phyloP scores from a whole-genome alignment of 2,797 vertebrate genomes.

The Buceros bicornis region DNA sequence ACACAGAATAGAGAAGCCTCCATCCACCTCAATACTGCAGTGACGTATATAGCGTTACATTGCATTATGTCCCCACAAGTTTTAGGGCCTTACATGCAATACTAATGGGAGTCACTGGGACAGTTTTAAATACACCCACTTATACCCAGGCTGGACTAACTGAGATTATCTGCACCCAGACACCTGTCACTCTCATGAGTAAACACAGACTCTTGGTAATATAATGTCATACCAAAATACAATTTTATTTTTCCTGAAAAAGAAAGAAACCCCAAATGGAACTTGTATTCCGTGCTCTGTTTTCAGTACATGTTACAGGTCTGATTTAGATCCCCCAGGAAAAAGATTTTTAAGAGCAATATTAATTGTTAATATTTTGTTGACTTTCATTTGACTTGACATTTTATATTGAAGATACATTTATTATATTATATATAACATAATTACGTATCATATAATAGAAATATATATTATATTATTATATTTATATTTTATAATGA shows the following conservation, averaged over 20 bases:
- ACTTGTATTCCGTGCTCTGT: background rate
- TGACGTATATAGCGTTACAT: background rate
- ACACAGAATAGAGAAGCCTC: background rate
- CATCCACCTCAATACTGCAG: background rate
- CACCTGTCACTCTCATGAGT: background rate
- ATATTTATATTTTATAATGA: background rate
- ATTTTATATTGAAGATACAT: background rate
- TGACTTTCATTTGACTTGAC: constrained; percentile 15
- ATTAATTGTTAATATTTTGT: constrained; percentile 14
- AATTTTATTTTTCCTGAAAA: background rate
- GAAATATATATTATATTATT: too few relatives aligned
- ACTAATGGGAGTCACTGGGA: background rate
- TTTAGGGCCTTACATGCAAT: background rate
- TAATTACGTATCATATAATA: too few relatives aligned
- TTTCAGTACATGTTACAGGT: background rate
- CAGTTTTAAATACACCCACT: background rate
- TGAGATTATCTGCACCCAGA: background rate
- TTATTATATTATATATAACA: too few relatives aligned
- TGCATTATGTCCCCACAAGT: background rate
- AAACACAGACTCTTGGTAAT: background rate
- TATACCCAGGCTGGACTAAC: background rate
- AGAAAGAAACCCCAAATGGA: background rate
- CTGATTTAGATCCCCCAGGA: background rate
- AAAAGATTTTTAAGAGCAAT: constrained; percentile 1
- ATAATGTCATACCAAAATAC: background rate